Evolutionary conservation across 2,797 vertebrate species (phyloP).

Genomic region (Crypturellus tataupa): DNA sequence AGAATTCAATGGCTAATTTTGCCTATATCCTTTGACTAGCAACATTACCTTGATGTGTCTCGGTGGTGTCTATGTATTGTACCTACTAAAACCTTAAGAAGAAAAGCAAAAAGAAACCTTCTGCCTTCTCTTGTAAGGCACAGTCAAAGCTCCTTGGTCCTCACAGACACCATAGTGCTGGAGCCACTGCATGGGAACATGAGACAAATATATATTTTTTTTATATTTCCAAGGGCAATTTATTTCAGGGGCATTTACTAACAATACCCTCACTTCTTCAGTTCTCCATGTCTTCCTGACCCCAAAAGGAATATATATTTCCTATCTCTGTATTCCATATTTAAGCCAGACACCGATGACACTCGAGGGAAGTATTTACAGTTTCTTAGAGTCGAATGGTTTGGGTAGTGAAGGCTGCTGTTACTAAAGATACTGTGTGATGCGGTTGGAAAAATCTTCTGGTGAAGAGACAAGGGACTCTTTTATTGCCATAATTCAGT

Average conservation of each 20-base stretch:
- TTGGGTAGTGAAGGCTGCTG: neutral
- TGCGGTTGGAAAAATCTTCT: neutral
- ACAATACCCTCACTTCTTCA: neutral
- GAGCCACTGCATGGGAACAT: neutral
- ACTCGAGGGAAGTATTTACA: neutral
- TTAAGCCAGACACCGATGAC: neutral
- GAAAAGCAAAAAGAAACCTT: neutral
- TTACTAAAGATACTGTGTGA: neutral
- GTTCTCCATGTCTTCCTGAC: neutral
- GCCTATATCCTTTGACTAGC: neutral
- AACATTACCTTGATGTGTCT: neutral
- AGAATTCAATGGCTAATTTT: neutral
- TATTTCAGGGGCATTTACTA: constrained; percentile 1
- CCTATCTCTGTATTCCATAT: neutral
- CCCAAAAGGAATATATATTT: neutral
- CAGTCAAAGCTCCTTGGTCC: neutral
- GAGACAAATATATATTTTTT: neutral
- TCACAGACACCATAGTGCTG: neutral
- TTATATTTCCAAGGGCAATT: neutral
- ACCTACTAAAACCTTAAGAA: neutral
- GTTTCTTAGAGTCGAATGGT: neutral
- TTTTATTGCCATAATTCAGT: neutral
- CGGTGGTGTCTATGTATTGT: fast-evolving
- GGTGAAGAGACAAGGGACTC: neutral
- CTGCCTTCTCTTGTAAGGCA: neutral